Evolutionary conservation across 2,797 vertebrate genomes (phyloP), one percentile per base, ranked within the genome.

Genomic region (Champsocephalus esox): DNA sequence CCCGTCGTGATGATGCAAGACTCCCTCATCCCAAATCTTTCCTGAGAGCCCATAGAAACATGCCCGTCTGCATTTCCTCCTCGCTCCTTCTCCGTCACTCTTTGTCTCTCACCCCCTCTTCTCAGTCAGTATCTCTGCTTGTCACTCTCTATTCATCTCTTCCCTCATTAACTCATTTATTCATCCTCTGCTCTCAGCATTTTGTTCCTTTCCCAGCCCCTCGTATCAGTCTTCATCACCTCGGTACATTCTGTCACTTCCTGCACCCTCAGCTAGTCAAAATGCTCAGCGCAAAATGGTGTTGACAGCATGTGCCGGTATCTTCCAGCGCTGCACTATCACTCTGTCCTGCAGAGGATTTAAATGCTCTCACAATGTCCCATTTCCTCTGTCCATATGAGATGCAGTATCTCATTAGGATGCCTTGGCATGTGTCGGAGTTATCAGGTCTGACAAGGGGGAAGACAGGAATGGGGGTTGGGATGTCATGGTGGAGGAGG

Each of bases 1-100:
- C 85, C 79, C 80, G 70, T 80, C 19, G 61, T 57, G 88, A 96
- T 96, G 96, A 96, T 96, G 96, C 95, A 95, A 96, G 92, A 92
- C 87, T 94, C 92, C 90, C 91, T 94, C 92, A 93, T 89, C 92
- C 93, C 88, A 92, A 94, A 94, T 95, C 94, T 93, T 93, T 94
- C 92, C 92, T 70, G 82, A 87, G 89, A 66, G 70, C 91, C 94
- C 94, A 93, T 95, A 90, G 94, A 95, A 95, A 95, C 95, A 95
- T 95, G 92, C 84, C 87, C 75, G 83, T 87, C 90, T 92, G 83
- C 81, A 64, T 89, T 89, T 84, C 84, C 88, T 83, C 86, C 82
- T 79, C 81, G 73, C 76, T 88, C 76, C 69, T 70, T 79, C 41
- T 50, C 78, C 86, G 83, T 86, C 84, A 87, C 72, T 87, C 77